Evolutionary conservation across 2,797 vertebrate species (phyloP), one percentile per base, ranked within the genome.

Genomic region (Takifugu ocellatus): DNA sequence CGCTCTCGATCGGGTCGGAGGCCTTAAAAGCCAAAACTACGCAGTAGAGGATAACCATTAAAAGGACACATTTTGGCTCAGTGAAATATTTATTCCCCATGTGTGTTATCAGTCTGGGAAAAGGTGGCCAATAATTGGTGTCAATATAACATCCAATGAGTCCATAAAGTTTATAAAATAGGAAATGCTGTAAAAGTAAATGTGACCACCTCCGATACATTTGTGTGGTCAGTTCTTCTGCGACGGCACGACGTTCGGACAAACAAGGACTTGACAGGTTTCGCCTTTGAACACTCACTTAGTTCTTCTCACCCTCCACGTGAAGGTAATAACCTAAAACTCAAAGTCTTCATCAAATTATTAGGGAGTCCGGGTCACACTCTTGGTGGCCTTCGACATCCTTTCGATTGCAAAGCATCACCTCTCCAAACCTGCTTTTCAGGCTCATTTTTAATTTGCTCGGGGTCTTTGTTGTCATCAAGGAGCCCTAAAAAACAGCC

Each of bases 241-340:
- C 77, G 64, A 71, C 68, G 27, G 58, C 68, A 7, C 61, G 29
- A 59, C 77, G 81, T 85, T 85, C 68, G 85, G 75, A 85, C 73
- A 61, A 78, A 76, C 71, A 59, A 78, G 67, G 66, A 63, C 65
- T 75, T 85, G 87, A 87, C 87, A 86, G 81, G 33, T 74, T 84
- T 75, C 24, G 29, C 56, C 84, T 87, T 84, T 84, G 81, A 88
- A 87, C 84, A 84, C 87, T 76, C 80, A 89, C 87, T 86, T 74
- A 84, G 84, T 87, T 79, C 73, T 74, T 90, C 84, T 82, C 84
- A 86, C 88, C 86, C 72, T 45, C 25, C 71, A 74, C 73, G 69
- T 73, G 73, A 75, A 81, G 77, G 75, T 68, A 86, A 80, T 75
- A 75, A 78, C 6, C 72, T 67, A 57, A 33, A 69, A 87, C 84